Base-by-base conservation (phyloP, 2,888 invertebrate genomes). In the Tyria jacobaeae region DNA sequence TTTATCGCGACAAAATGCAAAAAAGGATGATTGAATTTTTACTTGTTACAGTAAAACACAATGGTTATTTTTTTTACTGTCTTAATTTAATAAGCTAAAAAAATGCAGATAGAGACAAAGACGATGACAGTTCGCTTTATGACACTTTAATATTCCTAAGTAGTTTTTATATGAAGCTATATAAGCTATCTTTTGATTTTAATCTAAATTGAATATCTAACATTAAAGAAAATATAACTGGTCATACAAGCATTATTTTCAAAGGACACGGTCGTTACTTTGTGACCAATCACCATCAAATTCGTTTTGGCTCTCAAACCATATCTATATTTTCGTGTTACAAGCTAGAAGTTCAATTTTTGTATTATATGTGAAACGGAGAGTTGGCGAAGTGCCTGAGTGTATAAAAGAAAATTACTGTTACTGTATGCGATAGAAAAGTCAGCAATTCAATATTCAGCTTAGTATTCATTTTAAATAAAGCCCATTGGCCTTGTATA, bases 211-310 rank as follows among this genome's bases (percentile, higher is more conserved):
- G 12, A 31, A 17, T 17, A 49, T 9, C n/a, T n/a, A n/a, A n/a
- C n/a, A n/a, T n/a, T n/a, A 31, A 9, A 5, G 6, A 12, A 50
- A 50, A 57, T 57, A 17, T 39, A 50, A 39, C 31, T 7, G 35
- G 25, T 37, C 50, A 21, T 57, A 57, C 39, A 47, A 50, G 21
- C 12, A 31, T 39, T 17, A 5, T 57, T 39, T 50, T 17, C 21
- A 14, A 57, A 39, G 25, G 49, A 57, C 49, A 17, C 14, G 21
- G 44, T 21, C 24, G 44, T 51, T 24, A n/a, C 17, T 12, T 24
- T 17, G 34, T 44, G 21, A 57, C 51, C 52, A 60, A 57, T 73
- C 44, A 63, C 54, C 65, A 55, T 57, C 37, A n/a, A 58, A 63
- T 62, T 59, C 24, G 3, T 51, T 57, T 62, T 21, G 39, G 52